Percentiles rank a stretch among this genome's conserved stretches.
phyloP scores from a whole-genome alignment of 1,140 invertebrate genomes.

The Globodera ellingtonae region DNA sequence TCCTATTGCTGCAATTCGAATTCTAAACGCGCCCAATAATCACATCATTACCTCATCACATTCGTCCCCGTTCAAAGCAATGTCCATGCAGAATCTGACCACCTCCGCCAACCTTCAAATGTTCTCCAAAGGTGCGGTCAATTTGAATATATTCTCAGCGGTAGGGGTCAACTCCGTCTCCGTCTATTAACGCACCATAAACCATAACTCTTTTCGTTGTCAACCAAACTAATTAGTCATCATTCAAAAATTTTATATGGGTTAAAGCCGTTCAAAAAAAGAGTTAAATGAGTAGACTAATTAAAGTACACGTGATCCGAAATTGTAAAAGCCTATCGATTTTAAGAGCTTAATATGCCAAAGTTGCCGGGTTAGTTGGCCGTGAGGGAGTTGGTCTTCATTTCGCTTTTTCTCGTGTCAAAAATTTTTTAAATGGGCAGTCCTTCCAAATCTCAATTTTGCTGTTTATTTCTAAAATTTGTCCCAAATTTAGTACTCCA shows the following conservation, averaged over 20 bases:
- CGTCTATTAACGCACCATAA: too few species aligned
- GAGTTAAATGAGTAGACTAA: too few species aligned
- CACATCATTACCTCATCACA: not conserved
- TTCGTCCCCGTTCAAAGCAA: not conserved
- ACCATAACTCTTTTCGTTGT: too few species aligned
- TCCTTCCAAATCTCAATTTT: not conserved
- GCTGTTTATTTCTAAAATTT: not conserved
- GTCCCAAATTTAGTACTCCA: slow-evolving; percentile 1
- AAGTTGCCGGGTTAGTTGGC: not conserved
- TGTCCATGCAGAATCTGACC: slow-evolving; percentile 25
- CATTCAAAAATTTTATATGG: too few species aligned
- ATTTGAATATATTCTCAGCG: too few species aligned
- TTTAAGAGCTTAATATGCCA: too few species aligned
- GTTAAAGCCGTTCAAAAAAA: too few species aligned
- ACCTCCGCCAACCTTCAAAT: slow-evolving; percentile 23
- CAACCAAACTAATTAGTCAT: too few species aligned
- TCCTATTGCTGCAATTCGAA: not conserved
- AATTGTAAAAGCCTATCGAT: too few species aligned
- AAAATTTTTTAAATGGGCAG: slow-evolving; percentile 6
- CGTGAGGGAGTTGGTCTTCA: not conserved
- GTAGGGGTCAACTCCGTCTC: too few species aligned
- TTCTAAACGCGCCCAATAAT: not conserved
- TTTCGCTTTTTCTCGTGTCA: not conserved
- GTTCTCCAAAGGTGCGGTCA: slow-evolving; percentile 17
- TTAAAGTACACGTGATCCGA: not conserved